Evolutionary conservation across 2,113 vertebrate species (phyloP), one percentile per base, ranked within the genome.

Genomic region (Nestor notabilis): DNA sequence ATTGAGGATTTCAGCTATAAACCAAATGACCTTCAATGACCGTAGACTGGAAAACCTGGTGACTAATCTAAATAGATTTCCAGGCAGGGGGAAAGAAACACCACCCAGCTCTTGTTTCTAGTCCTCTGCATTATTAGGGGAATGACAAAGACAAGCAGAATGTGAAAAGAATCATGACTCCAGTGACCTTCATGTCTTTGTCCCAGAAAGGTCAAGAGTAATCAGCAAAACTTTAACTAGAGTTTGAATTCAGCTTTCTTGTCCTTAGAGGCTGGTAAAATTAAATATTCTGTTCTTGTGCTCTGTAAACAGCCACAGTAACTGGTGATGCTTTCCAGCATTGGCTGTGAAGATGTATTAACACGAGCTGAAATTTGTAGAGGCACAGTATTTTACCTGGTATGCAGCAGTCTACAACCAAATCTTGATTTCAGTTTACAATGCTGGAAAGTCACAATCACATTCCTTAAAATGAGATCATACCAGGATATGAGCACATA

Each of bases 11-110:
- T 98, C 96, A 97, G 96, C 96, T 97, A 80, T 97, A 96, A 97
- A 95, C 95, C 66, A 94, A 97, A 95, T 97, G 97, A 98, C 98
- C 97, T 98, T 97, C 97, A 97, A 46, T 97, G 97, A 97, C 97
- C 43, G 92, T 29, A 96, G 90, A 64, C 93, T 95, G 95, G 78
- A 95, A 96, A 98, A 95, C 83, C 89, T 93, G 84, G 97, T 96
- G 93, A 97, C 87, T 97, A 97, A 97, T 97, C 97, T 97, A 98
- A 97, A 97, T 91, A 97, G 93, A 97, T 98, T 94, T 97, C 89
- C 95, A 97, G 91, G 87, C 94, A 96, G 85, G 90, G 72, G 77
- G 44, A 53, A 87, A 91, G 87, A 95, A 91, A 16, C 77, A 95
- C 53, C 79, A 71, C 66, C 91, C 93, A 95, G 60, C 46, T 23